phyloP scores from a whole-genome alignment of 1,140 invertebrate species.

The Drosophila punjabiensis region DNA sequence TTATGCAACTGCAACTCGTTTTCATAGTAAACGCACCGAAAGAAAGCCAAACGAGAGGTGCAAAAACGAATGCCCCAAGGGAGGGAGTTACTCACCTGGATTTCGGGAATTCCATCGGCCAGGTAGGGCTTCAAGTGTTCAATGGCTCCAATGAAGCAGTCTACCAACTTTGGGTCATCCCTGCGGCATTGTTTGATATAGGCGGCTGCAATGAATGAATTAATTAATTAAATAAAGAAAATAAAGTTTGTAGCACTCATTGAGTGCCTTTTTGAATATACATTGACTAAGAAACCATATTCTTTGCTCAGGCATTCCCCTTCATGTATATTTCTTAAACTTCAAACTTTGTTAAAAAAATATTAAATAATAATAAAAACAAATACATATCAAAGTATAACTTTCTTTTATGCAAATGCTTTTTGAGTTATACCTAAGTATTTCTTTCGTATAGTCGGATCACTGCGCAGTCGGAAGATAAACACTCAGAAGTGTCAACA shows the following conservation, averaged over 20 bases:
- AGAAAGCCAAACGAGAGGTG: conserved; percentile 1
- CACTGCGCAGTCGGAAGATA: conserved; percentile 1
- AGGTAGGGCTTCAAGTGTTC: conserved; percentile 89
- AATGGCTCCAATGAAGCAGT: conserved; percentile 88
- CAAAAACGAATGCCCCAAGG: conserved; percentile 3
- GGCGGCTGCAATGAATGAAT: conserved; percentile 86
- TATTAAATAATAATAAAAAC: background rate
- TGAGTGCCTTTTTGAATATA: background rate
- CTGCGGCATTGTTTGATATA: conserved; percentile 90
- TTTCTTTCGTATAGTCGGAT: background rate
- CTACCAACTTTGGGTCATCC: conserved; percentile 88
- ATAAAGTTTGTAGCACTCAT: background rate
- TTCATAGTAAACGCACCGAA: conserved; percentile 25
- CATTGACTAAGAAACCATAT: background rate
- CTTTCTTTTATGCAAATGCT: background rate
- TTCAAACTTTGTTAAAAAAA: background rate
- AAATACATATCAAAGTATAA: no score
- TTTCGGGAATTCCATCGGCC: conserved; percentile 89
- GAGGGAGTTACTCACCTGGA: conserved; percentile 82
- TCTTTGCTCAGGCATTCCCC: background rate
- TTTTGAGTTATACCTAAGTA: background rate
- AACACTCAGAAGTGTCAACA: conserved; percentile 45
- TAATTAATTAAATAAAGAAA: background rate
- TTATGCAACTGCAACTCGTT: conserved; percentile 72
- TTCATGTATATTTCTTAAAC: background rate